A percentile compares a stretch with the other conserved stretches of the same genome.
phyloP scores from a whole-genome alignment of 1,140 invertebrate species.

The Bathynomus jamesi region DNA sequence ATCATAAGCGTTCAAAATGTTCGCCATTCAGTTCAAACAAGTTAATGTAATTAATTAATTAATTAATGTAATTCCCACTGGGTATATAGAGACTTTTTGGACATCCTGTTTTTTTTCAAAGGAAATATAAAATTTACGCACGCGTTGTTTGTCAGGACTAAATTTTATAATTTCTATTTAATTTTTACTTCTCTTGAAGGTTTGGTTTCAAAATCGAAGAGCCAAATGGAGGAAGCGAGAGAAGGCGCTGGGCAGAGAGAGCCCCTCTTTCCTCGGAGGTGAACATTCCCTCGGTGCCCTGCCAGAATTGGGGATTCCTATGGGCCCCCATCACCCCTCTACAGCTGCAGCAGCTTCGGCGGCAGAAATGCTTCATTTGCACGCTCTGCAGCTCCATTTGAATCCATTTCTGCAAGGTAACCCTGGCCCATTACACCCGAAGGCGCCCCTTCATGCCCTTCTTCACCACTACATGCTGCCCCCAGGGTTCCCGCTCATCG shows the following conservation, averaged over 20 bases:
- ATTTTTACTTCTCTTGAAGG: no score
- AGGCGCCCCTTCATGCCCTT: conserved; percentile 12
- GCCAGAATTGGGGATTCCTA: conserved; percentile 20
- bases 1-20: no score
- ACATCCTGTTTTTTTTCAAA: no score
- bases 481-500: conserved; percentile 30
- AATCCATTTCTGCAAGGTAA: conserved; percentile 40
- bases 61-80: no score
- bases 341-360: conserved; percentile 29
- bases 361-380: conserved; percentile 39
- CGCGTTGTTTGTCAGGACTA: no score
- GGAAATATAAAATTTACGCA: no score
- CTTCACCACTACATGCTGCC: conserved; percentile 32
- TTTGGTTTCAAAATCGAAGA: conserved; percentile 93
- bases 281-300: conserved; percentile 16
- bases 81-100: no score
- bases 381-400: conserved; percentile 54
- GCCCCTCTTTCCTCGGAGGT: conserved; percentile 43
- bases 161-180: no score
- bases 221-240: conserved; percentile 91
- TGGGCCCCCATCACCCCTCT: conserved; percentile 17
- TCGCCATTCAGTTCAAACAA: no score
- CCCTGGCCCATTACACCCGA: conserved; percentile 10
- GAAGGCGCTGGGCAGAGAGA: conserved; percentile 48
- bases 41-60: no score